Evolutionary conservation across 2,113 vertebrate species (phyloP).

Genomic region (Ictalurus furcatus): DNA sequence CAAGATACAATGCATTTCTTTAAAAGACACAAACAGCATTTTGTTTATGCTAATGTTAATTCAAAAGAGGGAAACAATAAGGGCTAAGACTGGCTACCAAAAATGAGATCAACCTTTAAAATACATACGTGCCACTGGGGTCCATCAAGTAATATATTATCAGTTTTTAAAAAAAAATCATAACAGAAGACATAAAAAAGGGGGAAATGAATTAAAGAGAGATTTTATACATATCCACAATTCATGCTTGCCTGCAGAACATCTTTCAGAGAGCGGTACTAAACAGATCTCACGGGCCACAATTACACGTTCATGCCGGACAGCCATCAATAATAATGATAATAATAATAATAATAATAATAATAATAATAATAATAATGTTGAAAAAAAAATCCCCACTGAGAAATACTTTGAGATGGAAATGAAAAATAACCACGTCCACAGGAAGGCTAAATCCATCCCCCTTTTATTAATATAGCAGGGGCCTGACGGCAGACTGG

Average conservation of each 20-base stretch:
- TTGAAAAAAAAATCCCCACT: neutral
- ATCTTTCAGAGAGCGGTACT: neutral
- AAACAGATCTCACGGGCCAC: neutral
- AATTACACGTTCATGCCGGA: slow-evolving; percentile 8
- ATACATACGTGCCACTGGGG: slow-evolving; percentile 45
- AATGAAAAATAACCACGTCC: neutral
- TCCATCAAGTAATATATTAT: slow-evolving; percentile 34
- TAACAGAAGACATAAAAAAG: neutral
- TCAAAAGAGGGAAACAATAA: neutral
- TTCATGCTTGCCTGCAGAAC: slow-evolving; percentile 22
- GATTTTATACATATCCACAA: slow-evolving; percentile 7
- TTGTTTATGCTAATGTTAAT: slow-evolving; percentile 30
- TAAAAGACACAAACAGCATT: slow-evolving; percentile 7
- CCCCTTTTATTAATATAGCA: neutral
- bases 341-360: slow-evolving; percentile 9
- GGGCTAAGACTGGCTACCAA: slow-evolving; percentile 30
- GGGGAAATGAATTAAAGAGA: neutral
- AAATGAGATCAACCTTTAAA: slow-evolving; percentile 49
- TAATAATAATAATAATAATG: neutral
- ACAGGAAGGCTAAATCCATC: neutral
- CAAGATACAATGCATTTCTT: neutral
- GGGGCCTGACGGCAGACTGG: neutral
- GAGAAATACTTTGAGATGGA: slow-evolving; percentile 16
- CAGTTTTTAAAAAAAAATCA: neutral
- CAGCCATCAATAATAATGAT: neutral